phyloP scores from a whole-genome alignment of 2,888 invertebrate genomes.

The Sylvicola fuscatus region DNA sequence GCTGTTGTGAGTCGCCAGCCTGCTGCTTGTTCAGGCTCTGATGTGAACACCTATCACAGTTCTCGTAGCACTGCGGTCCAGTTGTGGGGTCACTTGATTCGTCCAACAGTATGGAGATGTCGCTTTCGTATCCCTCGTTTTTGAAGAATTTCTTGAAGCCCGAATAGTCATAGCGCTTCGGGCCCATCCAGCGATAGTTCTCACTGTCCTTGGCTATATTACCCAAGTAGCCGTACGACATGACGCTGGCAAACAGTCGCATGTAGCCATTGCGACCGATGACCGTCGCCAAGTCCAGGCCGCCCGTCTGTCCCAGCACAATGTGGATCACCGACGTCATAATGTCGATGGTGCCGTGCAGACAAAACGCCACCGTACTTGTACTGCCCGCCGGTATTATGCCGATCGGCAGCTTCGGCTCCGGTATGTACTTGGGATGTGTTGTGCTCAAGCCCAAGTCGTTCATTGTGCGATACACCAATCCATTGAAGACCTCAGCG shows the following conservation, averaged over 20 bases:
- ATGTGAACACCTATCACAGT: constrained; percentile 26
- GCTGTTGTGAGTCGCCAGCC: constrained; percentile 4
- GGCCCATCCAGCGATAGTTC: constrained; percentile 68
- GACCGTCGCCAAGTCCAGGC: constrained; percentile 57
- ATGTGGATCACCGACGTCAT: constrained; percentile 65
- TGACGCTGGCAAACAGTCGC: constrained; percentile 50
- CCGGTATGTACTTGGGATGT: constrained; percentile 18
- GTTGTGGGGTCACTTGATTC: constrained; percentile 25
- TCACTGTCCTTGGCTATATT: constrained; percentile 65
- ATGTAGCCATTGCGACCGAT: constrained; percentile 32
- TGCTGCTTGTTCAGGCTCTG: constrained; percentile 8
- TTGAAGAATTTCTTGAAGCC: constrained; percentile 42
- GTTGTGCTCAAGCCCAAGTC: too few species aligned
- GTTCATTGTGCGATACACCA: constrained; percentile 31
- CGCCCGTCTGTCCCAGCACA: constrained; percentile 50
- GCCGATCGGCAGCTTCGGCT: constrained; percentile 26
- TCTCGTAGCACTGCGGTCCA: constrained; percentile 28
- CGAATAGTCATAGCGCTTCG: constrained; percentile 58
- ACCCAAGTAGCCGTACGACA: constrained; percentile 72
- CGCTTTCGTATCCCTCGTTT: constrained; percentile 42
- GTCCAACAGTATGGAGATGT: constrained; percentile 28
- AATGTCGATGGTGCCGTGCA: constrained; percentile 61
- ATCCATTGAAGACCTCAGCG: constrained; percentile 57
- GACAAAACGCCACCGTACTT: constrained; percentile 56
- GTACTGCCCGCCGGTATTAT: constrained; percentile 53